A percentile compares a stretch with the other conserved stretches of the same genome.
Conservation (phyloP, 2,888 invertebrate species). For the Chrysopilus asiliformis region DNA sequence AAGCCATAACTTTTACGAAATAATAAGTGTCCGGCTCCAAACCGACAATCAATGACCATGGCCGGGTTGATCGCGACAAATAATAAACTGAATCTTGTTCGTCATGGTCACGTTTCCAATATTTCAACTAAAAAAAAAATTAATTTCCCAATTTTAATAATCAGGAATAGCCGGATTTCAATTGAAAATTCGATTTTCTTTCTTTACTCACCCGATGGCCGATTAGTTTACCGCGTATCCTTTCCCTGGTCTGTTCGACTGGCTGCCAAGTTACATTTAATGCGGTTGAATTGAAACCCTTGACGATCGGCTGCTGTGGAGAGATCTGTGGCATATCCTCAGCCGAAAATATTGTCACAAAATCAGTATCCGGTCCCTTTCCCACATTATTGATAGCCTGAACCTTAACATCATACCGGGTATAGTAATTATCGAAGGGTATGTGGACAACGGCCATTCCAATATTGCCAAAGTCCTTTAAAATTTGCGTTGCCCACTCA, state of each 20-base stretch:
- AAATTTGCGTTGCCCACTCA: slow-evolving; percentile 59
- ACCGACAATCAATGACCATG: slow-evolving; percentile 86
- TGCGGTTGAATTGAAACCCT: slow-evolving; percentile 81
- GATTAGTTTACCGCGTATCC: slow-evolving; percentile 75
- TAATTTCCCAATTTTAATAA: slow-evolving; percentile 2
- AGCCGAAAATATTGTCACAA: slow-evolving; percentile 65
- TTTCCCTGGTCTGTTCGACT: slow-evolving; percentile 69
- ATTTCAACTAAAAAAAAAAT: slow-evolving; percentile 52
- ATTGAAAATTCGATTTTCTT: neutral
- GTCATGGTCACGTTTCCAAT: slow-evolving; percentile 66
- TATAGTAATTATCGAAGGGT: slow-evolving; percentile 60
- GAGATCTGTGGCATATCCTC: slow-evolving; percentile 88
- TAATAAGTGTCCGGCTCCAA: slow-evolving; percentile 87
- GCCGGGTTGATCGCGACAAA: slow-evolving; percentile 66
- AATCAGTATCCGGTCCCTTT: slow-evolving; percentile 65
- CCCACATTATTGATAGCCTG: slow-evolving; percentile 73
- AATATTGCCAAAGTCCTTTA: slow-evolving; percentile 54
- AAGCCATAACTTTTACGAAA: slow-evolving; percentile 89
- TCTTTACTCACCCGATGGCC: slow-evolving; percentile 61
- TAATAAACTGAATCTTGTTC: slow-evolving; percentile 73
- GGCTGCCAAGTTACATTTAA: slow-evolving; percentile 85
- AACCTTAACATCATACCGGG: slow-evolving; percentile 72
- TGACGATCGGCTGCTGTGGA: slow-evolving; percentile 66
- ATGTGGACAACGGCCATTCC: slow-evolving; percentile 69
- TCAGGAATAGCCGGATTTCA: slow-evolving; percentile 2